Percentiles rank a stretch among this genome's conserved stretches.
Conservation (phyloP, 2,113 vertebrate genomes). For the Centropus bengalensis region DNA sequence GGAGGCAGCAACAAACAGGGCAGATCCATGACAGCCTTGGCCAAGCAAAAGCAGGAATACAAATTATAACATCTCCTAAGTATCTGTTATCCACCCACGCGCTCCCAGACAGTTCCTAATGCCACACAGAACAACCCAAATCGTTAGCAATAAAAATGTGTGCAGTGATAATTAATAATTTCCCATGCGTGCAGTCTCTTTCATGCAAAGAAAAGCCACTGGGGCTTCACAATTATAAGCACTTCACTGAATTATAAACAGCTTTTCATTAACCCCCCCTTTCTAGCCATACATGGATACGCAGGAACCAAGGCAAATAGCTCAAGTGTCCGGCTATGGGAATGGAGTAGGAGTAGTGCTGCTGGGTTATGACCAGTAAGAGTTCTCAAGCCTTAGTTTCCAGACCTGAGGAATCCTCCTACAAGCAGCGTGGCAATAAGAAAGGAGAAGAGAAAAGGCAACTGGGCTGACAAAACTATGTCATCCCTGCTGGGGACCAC, state of each 20-base stretch:
- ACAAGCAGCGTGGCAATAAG: neutral
- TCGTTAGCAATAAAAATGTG: neutral
- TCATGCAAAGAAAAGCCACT: neutral
- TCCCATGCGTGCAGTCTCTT: neutral
- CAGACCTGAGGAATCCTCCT: neutral
- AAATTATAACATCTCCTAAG: slow-evolving; percentile 29
- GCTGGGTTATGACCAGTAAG: neutral
- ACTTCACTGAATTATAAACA: neutral
- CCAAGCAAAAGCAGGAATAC: slow-evolving; percentile 18
- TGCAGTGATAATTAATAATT: neutral
- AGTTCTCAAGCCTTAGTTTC: neutral
- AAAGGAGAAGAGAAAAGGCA: neutral
- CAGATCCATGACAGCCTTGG: neutral
- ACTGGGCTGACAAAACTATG: neutral
- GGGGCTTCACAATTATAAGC: neutral
- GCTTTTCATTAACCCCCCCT: neutral
- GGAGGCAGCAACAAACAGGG: neutral
- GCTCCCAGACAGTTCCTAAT: slow-evolving; percentile 20
- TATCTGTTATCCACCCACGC: slow-evolving; percentile 35
- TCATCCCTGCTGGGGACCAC: neutral
- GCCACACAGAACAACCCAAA: slow-evolving; percentile 35
- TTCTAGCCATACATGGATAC: neutral
- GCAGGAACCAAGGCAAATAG: neutral
- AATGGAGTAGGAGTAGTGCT: neutral
- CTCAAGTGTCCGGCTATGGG: neutral